Evolutionary conservation across 2,113 vertebrate genomes (phyloP), one percentile per base, ranked within the genome.

Genomic region (Apodemus sylvaticus): DNA sequence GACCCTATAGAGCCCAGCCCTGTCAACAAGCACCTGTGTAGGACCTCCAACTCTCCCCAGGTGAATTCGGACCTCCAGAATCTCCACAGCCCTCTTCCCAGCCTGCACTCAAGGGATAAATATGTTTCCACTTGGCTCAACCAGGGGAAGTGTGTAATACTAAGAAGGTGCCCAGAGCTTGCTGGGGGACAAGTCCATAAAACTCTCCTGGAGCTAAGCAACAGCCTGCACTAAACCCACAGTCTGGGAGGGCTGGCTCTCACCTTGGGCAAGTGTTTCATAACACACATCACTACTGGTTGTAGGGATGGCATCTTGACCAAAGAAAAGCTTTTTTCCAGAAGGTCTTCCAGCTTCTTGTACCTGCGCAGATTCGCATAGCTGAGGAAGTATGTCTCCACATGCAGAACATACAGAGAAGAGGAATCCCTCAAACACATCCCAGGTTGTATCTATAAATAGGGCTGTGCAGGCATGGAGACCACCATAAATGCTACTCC

Each of bases 231-330:
- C 62, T 29, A 66, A 7, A 12, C 8, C 0, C 14, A 51, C 4
- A 14, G 60, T 22, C 10, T 16, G 7, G 0, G 26, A 62, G 5
- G 3, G 6, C 4, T 3, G 31, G 7, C 45, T 24, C 71, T 87
- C 86, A 98, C 99, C 99, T 99, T 99, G 58, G 99, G 99, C 76
- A 99, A 96, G 96, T 99, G 99, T 88, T 99, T 99, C 98, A 99
- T 99, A 95, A 99, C 99, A 81, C 99, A 99, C 99, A 99, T 99
- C 26, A 99, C 99, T 82, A 99, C 99, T 0, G 99, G 99, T 98
- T 99, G 99, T 93, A 99, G 99, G 0, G 99, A 99, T 0, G 99
- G 99, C 99, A 99, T 99, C 98, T 99, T 99, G 86, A 99, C 99
- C 55, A 99, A 94, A 0, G 99, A 99, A 92, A 99, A 99, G 97